Percentiles rank a stretch among this genome's conserved stretches.
phyloP scores from a whole-genome alignment of 2,113 vertebrate species.

The Phalacrocorax aristotelis region DNA sequence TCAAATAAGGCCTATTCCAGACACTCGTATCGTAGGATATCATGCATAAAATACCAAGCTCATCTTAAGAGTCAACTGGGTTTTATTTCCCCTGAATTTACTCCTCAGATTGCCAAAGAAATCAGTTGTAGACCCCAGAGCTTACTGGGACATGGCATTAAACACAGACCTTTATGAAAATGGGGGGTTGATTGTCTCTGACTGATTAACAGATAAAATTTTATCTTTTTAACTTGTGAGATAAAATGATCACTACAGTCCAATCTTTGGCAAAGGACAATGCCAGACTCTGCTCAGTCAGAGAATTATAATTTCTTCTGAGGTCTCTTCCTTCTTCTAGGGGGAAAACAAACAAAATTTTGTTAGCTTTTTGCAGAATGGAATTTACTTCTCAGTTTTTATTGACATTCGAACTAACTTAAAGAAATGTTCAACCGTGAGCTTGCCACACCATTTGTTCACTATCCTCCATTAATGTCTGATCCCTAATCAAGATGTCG shows the following conservation, averaged over 20 bases:
- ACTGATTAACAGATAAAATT: neutral
- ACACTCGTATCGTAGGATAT: fast-evolving
- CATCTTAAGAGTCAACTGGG: neutral
- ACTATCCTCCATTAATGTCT: neutral
- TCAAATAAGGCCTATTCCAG: neutral
- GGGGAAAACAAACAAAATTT: neutral
- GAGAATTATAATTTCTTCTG: neutral
- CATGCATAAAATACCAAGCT: neutral
- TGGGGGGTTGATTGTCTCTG: neutral
- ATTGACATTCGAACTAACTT: neutral
- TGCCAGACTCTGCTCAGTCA: neutral
- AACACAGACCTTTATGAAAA: neutral
- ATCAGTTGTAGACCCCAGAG: neutral
- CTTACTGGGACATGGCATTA: neutral
- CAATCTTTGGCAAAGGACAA: neutral
- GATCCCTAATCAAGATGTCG: neutral
- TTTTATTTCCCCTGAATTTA: neutral
- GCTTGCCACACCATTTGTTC: neutral
- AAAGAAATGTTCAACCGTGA: neutral
- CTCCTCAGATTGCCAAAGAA: neutral
- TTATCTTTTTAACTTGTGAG: neutral
- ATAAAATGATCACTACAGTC: neutral
- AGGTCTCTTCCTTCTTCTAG: neutral
- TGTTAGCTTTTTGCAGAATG: neutral
- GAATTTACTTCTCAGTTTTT: neutral